A percentile compares a stretch with the other conserved stretches of the same genome.
These are phyloP conservation scores for Corbicula japonica DNA, from an alignment of 2,888 invertebrate species.

Conservation along the genomic window DNA sequence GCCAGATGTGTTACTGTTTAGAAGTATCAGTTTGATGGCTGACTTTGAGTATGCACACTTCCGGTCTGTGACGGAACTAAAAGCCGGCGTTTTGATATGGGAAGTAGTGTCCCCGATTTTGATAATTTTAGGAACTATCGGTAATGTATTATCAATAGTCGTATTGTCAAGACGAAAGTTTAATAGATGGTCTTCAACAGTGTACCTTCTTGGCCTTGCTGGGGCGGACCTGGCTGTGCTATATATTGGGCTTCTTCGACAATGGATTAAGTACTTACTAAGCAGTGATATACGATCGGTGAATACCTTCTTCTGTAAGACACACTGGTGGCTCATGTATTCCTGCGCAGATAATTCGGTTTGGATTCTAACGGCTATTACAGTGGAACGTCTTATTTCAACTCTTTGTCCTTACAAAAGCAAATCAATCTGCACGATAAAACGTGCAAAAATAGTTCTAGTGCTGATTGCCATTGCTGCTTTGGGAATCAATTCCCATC, in stretches of 20 bases:
- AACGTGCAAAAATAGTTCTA: conserved; percentile 54
- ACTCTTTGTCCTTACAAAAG: conserved; percentile 74
- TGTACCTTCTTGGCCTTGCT: conserved; percentile 73
- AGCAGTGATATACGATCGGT: conserved; percentile 66
- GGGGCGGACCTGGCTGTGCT: conserved; percentile 70
- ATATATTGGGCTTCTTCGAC: conserved; percentile 74
- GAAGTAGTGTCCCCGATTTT: conserved; percentile 70
- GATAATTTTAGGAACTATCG: conserved; percentile 74
- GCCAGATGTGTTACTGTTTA: not conserved
- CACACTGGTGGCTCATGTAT: conserved; percentile 76
- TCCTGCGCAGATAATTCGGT: conserved; percentile 74
- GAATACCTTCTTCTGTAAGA: conserved; percentile 62
- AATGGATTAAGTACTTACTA: conserved; percentile 61
- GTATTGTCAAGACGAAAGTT: conserved; percentile 66
- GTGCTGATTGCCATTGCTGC: conserved; percentile 46
- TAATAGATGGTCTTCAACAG: conserved; percentile 65
- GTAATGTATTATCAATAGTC: conserved; percentile 74
- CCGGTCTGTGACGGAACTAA: conserved; percentile 42
- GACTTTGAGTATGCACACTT: conserved; percentile 27
- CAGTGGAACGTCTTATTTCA: conserved; percentile 76
- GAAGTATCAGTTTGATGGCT: not conserved
- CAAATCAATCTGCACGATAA: conserved; percentile 66
- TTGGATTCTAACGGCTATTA: conserved; percentile 79
- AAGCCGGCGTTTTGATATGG: conserved; percentile 62
- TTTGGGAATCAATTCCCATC: conserved; percentile 70